These are phyloP conservation scores for Sinocyclocheilus anophthalmus DNA, from an alignment of 2,113 vertebrate genomes.

Conservation along the genomic window DNA sequence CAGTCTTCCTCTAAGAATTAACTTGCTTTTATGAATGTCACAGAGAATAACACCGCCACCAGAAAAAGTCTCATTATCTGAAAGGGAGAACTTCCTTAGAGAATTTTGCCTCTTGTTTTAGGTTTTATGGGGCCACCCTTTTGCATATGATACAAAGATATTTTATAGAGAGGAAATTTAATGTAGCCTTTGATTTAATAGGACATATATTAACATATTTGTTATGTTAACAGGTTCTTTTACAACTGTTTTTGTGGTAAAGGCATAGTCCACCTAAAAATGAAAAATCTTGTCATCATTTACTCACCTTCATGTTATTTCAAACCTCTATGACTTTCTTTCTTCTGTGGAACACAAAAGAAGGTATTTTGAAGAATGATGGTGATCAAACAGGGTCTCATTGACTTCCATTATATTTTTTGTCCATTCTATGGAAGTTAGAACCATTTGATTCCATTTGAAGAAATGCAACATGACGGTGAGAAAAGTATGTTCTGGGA, in stretches of 20 bases:
- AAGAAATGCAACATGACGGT: too few relatives aligned
- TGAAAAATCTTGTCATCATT: too few relatives aligned
- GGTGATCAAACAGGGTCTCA: too few relatives aligned
- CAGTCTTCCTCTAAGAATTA: constrained; percentile 15
- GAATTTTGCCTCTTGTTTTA: constrained; percentile 5
- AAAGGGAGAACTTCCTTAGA: not conserved
- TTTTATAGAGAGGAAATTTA: not conserved
- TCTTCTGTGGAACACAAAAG: not conserved
- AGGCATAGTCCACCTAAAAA: too few relatives aligned
- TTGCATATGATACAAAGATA: not conserved
- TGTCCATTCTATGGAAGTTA: too few relatives aligned
- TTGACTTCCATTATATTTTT: too few relatives aligned
- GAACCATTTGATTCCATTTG: too few relatives aligned
- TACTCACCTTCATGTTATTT: not conserved
- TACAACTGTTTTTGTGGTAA: not conserved
- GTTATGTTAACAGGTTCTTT: constrained; percentile 2
- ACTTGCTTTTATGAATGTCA: constrained; percentile 20
- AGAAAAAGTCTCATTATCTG: constrained; percentile 33
- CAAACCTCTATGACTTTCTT: not conserved
- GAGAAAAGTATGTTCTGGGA: not conserved
- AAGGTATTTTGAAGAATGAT: too few relatives aligned
- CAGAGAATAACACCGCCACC: constrained; percentile 18
- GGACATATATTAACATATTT: not conserved
- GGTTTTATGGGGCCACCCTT: not conserved
- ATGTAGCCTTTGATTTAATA: not conserved